Evolutionary conservation across 2,113 vertebrate species (phyloP), one percentile per base, ranked within the genome.

Genomic region (Pluvianellus socialis): DNA sequence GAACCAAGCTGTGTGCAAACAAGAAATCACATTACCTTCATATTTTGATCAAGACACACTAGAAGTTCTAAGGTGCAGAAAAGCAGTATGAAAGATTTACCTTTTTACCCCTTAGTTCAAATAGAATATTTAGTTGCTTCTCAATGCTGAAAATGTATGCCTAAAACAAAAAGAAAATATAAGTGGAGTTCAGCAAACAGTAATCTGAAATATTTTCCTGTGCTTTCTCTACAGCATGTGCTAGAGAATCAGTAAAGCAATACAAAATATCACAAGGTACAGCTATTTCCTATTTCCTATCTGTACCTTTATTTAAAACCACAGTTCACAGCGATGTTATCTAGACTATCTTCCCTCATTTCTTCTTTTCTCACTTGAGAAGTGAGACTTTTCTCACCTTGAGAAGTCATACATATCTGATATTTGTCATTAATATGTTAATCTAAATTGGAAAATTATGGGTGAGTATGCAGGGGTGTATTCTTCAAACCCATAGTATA

Each of bases 121-220:
- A 85, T 15, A 99, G 61, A 49, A 99, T 98, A 62, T 49, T 96
- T 59, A 99, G 97, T 55, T 96, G 66, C 21, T 4, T 96, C 68
- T 98, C 97, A 44, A 98, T 92, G 50, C 97, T 96, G 95, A 99
- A 99, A 96, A 99, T 98, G 71, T 98, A 99, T 70, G 98, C 99
- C 99, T 99, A 90, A 77, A 97, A 96, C 27, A 28, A 83, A 81
- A 93, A 87, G 17, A 93, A 88, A 90, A 92, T 10, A 32, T 2
- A 79, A 92, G 28, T 4, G 8, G 9, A 73, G 22, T 77, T 94
- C 45, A 97, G 75, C 14, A 68, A 94, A 56, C 19, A 56, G n/a
- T 26, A 90, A 76, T 58, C 23, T 72, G 30, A 91, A 90, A 65
- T 35, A 56, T 7, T 65, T 61, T 14, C 15, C 66, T 56, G 10